A percentile compares a stretch with the other conserved stretches of the same genome.
These are phyloP conservation scores for Gopherus evgoodei DNA, from an alignment of 2,113 vertebrate species.

Conservation along the genomic window DNA sequence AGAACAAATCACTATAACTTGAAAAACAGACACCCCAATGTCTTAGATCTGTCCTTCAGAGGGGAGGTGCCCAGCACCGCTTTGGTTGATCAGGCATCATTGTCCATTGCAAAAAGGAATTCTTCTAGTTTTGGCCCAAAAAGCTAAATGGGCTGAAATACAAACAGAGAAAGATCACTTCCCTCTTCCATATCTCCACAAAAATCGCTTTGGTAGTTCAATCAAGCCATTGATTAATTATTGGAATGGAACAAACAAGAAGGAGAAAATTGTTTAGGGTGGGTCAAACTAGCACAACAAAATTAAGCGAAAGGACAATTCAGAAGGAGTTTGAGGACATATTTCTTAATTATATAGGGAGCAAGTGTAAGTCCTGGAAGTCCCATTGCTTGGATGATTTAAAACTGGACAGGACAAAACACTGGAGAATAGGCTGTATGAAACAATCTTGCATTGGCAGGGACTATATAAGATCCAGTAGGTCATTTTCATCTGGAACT, in stretches of 20 bases:
- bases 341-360: not conserved
- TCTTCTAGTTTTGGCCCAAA: not conserved
- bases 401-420: not conserved
- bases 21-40: not conserved
- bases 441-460: not conserved
- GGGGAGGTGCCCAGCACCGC: not conserved
- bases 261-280: not conserved
- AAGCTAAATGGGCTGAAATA: not conserved
- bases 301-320: not conserved
- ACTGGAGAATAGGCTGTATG: not conserved
- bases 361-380: not conserved
- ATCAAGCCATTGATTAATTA: not conserved
- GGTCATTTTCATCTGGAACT: not conserved
- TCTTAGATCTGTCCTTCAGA: slow-evolving; percentile 9
- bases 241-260: not conserved
- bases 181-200: not conserved
- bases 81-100: not conserved
- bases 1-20: not conserved
- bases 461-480: not conserved
- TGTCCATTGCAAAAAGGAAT: not conserved
- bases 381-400: not conserved
- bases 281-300: not conserved
- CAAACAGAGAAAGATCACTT: not conserved
- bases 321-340: not conserved
- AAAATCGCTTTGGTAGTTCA: not conserved